phyloP scores from a whole-genome alignment of 2,888 invertebrate species.

The Rhopalosiphum nymphaeae region DNA sequence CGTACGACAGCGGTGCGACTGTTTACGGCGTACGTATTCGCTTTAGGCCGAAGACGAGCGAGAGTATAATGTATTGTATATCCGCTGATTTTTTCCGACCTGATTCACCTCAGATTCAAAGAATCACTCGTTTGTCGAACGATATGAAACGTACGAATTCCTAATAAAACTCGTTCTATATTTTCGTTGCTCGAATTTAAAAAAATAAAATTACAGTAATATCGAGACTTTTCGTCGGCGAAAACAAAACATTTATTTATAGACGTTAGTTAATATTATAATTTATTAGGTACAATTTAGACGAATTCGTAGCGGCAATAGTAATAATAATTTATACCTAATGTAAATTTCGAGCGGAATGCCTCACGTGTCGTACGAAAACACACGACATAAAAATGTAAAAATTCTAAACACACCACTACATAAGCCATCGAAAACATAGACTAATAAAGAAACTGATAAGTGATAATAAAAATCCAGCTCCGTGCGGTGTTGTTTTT shows the following conservation, averaged over 20 bases:
- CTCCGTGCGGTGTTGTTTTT: background rate
- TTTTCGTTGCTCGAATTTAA: background rate
- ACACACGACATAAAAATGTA: no score
- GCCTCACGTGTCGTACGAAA: background rate
- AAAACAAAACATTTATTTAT: background rate
- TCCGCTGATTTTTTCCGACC: background rate
- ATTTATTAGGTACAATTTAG: background rate
- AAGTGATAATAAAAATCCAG: conserved; percentile 12
- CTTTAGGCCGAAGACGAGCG: background rate
- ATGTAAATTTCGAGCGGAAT: background rate
- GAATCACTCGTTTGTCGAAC: background rate
- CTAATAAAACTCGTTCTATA: background rate
- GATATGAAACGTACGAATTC: background rate
- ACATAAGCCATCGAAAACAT: background rate
- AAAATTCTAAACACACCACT: background rate
- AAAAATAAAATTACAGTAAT: background rate
- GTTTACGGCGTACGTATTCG: background rate
- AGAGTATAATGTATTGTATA: background rate
- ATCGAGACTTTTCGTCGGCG: background rate
- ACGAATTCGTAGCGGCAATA: background rate
- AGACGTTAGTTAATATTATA: background rate
- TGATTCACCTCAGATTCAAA: background rate
- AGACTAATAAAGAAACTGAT: background rate
- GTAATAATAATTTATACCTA: background rate
- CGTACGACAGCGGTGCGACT: no score